A percentile compares a stretch with the other conserved stretches of the same genome.
Conservation (phyloP, 2,797 vertebrate genomes). For the Dryobates pubescens region DNA sequence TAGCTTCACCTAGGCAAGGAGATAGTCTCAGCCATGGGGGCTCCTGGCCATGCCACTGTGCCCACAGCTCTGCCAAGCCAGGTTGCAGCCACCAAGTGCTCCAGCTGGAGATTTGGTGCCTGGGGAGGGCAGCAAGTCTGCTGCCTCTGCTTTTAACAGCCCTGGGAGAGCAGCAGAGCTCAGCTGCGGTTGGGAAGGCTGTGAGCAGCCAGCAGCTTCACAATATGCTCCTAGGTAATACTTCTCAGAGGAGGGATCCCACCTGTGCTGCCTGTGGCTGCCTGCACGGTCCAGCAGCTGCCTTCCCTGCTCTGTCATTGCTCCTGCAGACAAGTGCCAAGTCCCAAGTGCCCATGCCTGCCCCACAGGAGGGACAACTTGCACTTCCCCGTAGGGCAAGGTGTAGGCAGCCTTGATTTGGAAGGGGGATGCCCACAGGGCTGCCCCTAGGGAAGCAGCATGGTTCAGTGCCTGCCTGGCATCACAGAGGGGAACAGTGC, state of each 20-base stretch:
- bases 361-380: accelerated
- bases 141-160: background rate
- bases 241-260: background rate
- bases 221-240: background rate
- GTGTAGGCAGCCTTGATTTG: background rate
- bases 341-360: accelerated
- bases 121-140: background rate
- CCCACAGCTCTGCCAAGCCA: background rate
- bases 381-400: background rate
- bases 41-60: background rate
- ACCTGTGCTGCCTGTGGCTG: background rate
- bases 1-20: background rate
- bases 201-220: background rate
- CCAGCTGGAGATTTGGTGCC: background rate
- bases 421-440: background rate
- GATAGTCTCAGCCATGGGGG: background rate
- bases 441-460: background rate
- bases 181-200: background rate
- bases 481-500: background rate
- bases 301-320: background rate
- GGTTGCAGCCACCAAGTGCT: background rate
- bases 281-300: background rate
- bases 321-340: background rate
- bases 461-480: background rate
- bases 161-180: background rate